A percentile compares a stretch with the other conserved stretches of the same genome.
Evolutionary conservation across 2,113 vertebrate species (phyloP).

Genomic region (Xenopus laevis): DNA sequence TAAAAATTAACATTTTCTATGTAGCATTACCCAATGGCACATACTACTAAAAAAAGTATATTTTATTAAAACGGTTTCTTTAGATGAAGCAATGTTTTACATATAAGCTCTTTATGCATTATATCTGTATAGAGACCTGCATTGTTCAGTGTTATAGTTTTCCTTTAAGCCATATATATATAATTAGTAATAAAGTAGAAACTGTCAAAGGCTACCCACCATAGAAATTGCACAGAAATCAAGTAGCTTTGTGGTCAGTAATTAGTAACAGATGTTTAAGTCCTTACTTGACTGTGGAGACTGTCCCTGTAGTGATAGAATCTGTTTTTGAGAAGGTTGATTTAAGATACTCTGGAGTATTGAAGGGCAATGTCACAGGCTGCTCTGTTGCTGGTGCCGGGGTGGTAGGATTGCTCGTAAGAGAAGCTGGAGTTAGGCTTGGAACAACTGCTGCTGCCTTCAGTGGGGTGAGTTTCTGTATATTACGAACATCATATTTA

Average conservation of each 20-base stretch:
- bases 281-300: conserved; percentile 97
- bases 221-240: too few relatives aligned
- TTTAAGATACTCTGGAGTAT: conserved; percentile 87
- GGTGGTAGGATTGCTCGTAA: conserved; percentile 70
- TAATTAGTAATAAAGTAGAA: too few relatives aligned
- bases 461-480: conserved; percentile 85
- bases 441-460: conserved; percentile 69
- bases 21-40: too few relatives aligned
- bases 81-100: too few relatives aligned
- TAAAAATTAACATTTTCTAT: too few relatives aligned
- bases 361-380: conserved; percentile 81
- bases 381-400: conserved; percentile 78
- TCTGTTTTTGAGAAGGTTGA: conserved; percentile 98
- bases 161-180: too few relatives aligned
- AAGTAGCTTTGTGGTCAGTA: background rate
- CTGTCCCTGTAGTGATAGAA: conserved; percentile 97
- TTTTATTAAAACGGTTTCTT: too few relatives aligned
- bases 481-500: conserved; percentile 92
- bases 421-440: conserved; percentile 74
- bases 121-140: too few relatives aligned
- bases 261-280: background rate
- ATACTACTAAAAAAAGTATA: too few relatives aligned
- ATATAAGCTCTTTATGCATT: too few relatives aligned
- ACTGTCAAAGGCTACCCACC: too few relatives aligned
- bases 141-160: too few relatives aligned